Percentiles rank a stretch among this genome's conserved stretches.
Evolutionary conservation across 2,888 invertebrate genomes (phyloP).

Genomic region (Campoplex nolae): DNA sequence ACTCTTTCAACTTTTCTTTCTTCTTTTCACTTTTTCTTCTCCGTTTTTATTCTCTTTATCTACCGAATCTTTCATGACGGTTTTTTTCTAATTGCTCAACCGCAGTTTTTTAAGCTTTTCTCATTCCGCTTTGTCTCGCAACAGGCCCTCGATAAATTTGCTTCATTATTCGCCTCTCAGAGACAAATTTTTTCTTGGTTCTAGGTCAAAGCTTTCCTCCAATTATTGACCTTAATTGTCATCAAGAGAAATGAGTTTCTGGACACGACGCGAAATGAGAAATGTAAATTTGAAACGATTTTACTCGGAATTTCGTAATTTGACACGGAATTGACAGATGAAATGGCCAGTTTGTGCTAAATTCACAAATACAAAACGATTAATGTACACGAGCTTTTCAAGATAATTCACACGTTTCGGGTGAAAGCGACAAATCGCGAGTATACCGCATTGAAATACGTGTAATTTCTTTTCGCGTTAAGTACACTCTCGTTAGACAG

Average conservation of each 20-base stretch:
- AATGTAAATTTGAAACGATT: no score
- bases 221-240: no score
- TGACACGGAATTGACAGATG: no score
- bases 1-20: constrained; percentile 1
- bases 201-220: neutral
- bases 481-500: constrained; percentile 5
- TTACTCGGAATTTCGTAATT: no score
- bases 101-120: neutral
- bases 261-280: no score
- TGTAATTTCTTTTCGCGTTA: neutral
- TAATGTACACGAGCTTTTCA: no score
- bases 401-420: neutral
- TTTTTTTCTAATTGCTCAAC: neutral
- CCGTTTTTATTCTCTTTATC: neutral
- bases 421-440: neutral
- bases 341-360: no score
- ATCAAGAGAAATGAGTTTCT: no score
- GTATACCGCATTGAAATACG: neutral
- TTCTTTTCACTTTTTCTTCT: neutral
- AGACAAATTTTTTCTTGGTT: neutral
- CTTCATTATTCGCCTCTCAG: neutral
- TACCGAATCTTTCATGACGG: neutral
- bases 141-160: neutral
- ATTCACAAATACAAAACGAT: no score
- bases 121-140: neutral